phyloP scores from a whole-genome alignment of 2,797 vertebrate genomes.

The Fratercula arctica region DNA sequence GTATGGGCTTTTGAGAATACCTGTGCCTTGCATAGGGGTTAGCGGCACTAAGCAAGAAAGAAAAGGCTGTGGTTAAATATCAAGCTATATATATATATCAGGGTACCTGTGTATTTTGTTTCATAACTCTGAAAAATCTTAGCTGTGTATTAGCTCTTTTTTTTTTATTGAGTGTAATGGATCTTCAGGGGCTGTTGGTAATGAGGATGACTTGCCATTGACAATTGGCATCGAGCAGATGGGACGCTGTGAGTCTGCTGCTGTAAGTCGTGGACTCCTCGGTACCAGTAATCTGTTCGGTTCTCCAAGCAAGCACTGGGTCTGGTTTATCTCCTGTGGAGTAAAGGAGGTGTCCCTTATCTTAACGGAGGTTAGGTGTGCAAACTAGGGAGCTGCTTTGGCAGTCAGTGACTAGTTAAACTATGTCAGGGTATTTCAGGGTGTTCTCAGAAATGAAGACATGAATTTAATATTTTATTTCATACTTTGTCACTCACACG shows the following conservation, averaged over 20 bases:
- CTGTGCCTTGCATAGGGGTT: not conserved
- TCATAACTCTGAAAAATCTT: not conserved
- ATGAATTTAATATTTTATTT: not conserved
- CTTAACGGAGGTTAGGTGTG: not conserved
- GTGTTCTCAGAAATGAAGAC: not conserved
- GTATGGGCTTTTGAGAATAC: not conserved
- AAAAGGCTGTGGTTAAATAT: not conserved
- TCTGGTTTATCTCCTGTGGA: not conserved
- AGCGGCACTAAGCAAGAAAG: not conserved
- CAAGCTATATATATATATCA: rapidly evolving
- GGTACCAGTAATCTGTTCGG: not conserved
- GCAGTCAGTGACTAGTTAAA: not conserved
- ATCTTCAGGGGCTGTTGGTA: not conserved
- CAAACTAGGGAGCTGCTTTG: not conserved
- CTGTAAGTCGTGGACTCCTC: not conserved
- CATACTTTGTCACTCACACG: not conserved
- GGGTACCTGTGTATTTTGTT: not conserved
- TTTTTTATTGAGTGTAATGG: not conserved
- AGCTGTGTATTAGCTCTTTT: not conserved
- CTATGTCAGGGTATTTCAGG: not conserved
- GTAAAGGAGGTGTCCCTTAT: not conserved
- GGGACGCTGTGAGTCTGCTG: not conserved
- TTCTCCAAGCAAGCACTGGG: not conserved
- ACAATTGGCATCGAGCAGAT: not conserved
- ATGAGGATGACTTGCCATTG: not conserved